Percentiles rank a stretch among this genome's conserved stretches.
Conservation (phyloP, 2,113 vertebrate species). For the Megaleporinus macrocephalus region DNA sequence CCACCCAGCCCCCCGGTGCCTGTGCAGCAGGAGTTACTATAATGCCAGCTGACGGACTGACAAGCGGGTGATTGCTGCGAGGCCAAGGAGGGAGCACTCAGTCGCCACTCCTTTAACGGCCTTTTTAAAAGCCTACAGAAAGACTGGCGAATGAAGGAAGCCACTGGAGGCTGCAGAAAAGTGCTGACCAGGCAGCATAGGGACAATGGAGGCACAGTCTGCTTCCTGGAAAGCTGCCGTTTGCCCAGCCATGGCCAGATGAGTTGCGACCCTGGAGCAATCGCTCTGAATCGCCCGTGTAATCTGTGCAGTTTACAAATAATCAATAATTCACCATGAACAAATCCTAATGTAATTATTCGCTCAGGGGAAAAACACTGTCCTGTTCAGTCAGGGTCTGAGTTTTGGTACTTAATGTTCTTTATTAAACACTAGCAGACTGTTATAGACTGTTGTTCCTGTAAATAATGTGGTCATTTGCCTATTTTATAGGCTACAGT, state of each 20-base stretch:
- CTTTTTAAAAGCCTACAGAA: slow-evolving; percentile 66
- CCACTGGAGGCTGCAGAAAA: slow-evolving; percentile 55
- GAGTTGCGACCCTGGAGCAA: not conserved
- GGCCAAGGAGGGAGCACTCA: slow-evolving; percentile 52
- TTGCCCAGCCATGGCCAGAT: slow-evolving; percentile 3
- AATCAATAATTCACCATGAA: slow-evolving; percentile 30
- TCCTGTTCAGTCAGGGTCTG: not conserved
- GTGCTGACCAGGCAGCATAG: slow-evolving; percentile 46
- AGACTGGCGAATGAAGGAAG: slow-evolving; percentile 1
- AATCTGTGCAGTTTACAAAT: slow-evolving; percentile 14
- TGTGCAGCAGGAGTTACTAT: slow-evolving; percentile 59
- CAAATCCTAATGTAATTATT: slow-evolving; percentile 28
- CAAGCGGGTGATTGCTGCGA: slow-evolving; percentile 70
- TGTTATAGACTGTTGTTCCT: not conserved
- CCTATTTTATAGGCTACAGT: too few relatives aligned
- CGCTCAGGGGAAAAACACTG: not conserved
- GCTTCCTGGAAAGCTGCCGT: slow-evolving; percentile 34
- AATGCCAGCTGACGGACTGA: slow-evolving; percentile 74
- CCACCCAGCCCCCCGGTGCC: slow-evolving; percentile 55
- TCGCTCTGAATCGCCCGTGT: not conserved
- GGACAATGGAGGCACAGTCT: slow-evolving; percentile 22
- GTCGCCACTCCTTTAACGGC: slow-evolving; percentile 65
- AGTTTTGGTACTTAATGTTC: not conserved
- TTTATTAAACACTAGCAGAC: not conserved
- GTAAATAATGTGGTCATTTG: not conserved